Conservation (phyloP, 1,140 invertebrate species). For the Formica selysi region DNA sequence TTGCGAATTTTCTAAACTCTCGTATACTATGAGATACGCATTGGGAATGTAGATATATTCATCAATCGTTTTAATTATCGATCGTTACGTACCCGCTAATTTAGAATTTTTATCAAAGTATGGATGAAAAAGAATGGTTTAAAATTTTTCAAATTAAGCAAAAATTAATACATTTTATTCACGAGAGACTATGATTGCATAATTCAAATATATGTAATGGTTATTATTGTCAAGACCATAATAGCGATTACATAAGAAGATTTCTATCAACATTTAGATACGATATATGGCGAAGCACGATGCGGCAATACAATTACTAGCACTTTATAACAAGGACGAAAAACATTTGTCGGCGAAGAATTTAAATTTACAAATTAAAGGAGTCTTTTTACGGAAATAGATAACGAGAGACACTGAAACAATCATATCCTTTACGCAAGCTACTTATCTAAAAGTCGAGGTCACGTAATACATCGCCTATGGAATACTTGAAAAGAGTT, state of each 20-base stretch:
- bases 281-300: neutral
- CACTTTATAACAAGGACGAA: conserved; percentile 33
- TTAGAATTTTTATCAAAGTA: neutral
- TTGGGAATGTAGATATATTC: too few species aligned
- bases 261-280: conserved; percentile 21
- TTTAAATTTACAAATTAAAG: conserved; percentile 38
- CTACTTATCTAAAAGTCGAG: conserved; percentile 19
- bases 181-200: neutral
- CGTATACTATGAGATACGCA: too few species aligned
- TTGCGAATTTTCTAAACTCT: neutral
- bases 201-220: neutral
- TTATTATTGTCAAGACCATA: neutral
- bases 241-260: conserved; percentile 8
- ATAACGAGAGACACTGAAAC: conserved; percentile 31
- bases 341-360: conserved; percentile 15
- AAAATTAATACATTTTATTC: conserved; percentile 11
- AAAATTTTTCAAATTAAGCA: neutral
- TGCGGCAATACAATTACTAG: neutral
- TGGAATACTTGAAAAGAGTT: conserved; percentile 25
- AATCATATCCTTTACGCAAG: conserved; percentile 19
- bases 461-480: conserved; percentile 18
- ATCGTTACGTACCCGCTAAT: neutral
- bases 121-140: too few species aligned
- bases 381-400: neutral
- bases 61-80: neutral